A percentile compares a stretch with the other conserved stretches of the same genome.
Evolutionary conservation across 2,113 vertebrate species (phyloP).

Genomic region (Engystomops pustulosus): DNA sequence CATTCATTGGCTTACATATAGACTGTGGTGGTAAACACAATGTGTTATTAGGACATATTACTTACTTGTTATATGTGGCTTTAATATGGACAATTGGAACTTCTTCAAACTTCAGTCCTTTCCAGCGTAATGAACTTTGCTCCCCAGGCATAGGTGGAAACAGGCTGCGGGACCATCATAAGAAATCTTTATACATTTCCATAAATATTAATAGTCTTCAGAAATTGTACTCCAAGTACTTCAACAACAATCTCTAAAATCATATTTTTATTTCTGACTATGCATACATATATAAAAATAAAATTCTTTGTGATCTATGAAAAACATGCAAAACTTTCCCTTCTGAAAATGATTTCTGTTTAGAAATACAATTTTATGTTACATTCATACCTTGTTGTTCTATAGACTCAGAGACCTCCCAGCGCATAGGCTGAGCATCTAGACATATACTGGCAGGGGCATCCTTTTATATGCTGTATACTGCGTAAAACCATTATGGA

Average conservation of each 20-base stretch:
- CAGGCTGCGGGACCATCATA: slow-evolving; percentile 69
- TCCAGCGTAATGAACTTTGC: slow-evolving; percentile 82
- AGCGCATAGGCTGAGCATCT: too few relatives aligned
- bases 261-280: background rate
- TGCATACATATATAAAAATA: background rate
- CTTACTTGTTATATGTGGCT: slow-evolving; percentile 98
- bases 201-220: background rate
- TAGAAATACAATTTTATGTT: background rate
- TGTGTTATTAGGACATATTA: too few relatives aligned
- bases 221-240: background rate
- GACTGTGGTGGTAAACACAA: too few relatives aligned
- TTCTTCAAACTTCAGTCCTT: slow-evolving; percentile 86
- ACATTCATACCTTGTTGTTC: too few relatives aligned
- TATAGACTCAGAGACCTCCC: too few relatives aligned
- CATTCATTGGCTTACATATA: too few relatives aligned
- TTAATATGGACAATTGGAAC: slow-evolving; percentile 89
- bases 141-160: slow-evolving; percentile 80
- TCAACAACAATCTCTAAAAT: background rate
- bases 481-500: too few relatives aligned
- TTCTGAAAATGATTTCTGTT: background rate
- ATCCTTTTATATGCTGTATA: too few relatives aligned
- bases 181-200: background rate
- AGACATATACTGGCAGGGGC: too few relatives aligned
- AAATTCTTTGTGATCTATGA: background rate
- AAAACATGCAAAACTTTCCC: background rate